Evolutionary conservation across 2,888 invertebrate species (phyloP), one percentile per base, ranked within the genome.

Genomic region (Rotaria magnacalcarata): DNA sequence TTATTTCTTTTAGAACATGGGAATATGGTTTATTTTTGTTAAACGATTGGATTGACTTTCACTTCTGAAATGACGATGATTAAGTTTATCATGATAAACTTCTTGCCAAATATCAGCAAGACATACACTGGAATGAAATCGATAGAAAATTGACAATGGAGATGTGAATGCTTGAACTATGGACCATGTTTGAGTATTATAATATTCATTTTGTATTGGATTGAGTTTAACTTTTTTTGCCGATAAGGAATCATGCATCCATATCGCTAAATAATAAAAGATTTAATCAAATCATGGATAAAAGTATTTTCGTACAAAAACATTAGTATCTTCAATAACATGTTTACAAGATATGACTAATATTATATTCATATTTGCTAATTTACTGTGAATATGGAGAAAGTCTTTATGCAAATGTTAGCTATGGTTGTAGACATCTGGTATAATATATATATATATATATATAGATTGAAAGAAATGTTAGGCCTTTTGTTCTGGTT

Each of bases 121-220:
- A 84, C 87, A 87, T 8, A 87, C 87, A 52, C 85, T 80, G 16
- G 87, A 87, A 84, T 87, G 87, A 87, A 87, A 87, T 34, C 85
- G 84, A 54, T 87, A 87, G 56, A 87, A 87, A 24, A 87, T 85
- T 24, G 87, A 58, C 24, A 87, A 50, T n/a, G 87, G 87, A 27
- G 85, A 85, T 52, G 84, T 85, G 52, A 87, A 87, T 50, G 85
- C 85, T 84, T 85, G 85, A 80, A 87, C 47, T 19, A 85, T 67
- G 27, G 84, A 84, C 87, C 87, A 87, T 41, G 84, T 87, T 21
- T 34, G 16, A 14, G 27, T 58, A 27, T 84, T 67, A 67, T 56
- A 87, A 84, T 85, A 84, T 47, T 84, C 85, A 27, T 80, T 85
- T 84, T 85, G 84, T n/a, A 84, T 67, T 84, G 56, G 58, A 80